Evolutionary conservation across 2,797 vertebrate genomes (phyloP), one percentile per base, ranked within the genome.

Genomic region (Chelmon rostratus): DNA sequence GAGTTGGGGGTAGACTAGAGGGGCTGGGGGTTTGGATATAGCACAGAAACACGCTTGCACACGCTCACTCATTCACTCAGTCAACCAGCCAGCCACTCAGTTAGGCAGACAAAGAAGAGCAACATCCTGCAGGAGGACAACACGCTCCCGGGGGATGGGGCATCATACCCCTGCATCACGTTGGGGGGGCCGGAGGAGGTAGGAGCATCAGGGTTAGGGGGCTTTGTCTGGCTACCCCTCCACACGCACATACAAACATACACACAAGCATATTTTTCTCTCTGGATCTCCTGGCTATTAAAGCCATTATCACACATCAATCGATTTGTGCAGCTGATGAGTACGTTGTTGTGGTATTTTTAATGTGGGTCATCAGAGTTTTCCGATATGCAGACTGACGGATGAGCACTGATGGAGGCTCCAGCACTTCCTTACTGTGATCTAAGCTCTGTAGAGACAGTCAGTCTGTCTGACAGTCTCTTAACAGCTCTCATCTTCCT

Each of bases 131-230:
- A 89, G 90, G 82, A 94, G 88, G 89, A 93, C 92, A 73, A 84
- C 91, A 90, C 86, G 12, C 85, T 94, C 93, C 94, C 93, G 83
- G 93, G 93, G 94, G 93, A 94, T 96, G 95, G 95, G 95, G 92
- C 94, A 95, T 93, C 95, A 94, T 93, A 95, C 94, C 90, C 94
- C 93, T 82, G 95, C 95, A 92, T 93, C 95, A 84, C 94, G 93
- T 85, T 89, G 92, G 92, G 94, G 94, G 93, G 90, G 94, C 73
- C 89, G 84, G 77, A 95, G 93, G 92, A 95, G 95, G 95, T 96
- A 96, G 92, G 95, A 95, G 82, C 88, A 87, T 66, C 76, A 73
- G 86, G 90, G 86, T 89, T 89, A 68, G 85, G 86, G 91, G 90
- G 91, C 93, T 94, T 94, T 95, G 94, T 95, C 90, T 94, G 87